These are phyloP conservation scores for Spea multiplicata DNA, from an alignment of 2,113 vertebrate genomes.

Conservation along the genomic window DNA sequence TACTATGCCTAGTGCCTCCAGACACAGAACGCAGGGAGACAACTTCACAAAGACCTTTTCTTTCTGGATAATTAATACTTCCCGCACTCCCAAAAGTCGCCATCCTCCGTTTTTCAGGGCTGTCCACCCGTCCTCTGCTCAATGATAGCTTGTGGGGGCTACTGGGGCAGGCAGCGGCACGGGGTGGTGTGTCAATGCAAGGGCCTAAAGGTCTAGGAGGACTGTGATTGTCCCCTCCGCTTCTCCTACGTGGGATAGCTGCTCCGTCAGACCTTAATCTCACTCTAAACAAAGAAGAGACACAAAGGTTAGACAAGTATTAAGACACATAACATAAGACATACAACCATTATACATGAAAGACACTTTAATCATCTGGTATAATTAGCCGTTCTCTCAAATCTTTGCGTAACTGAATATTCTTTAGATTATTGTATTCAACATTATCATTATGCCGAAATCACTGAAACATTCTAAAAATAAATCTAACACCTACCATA, in stretches of 20 bases:
- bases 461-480: no score
- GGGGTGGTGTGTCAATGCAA: slow-evolving; percentile 85
- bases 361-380: no score
- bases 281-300: slow-evolving; percentile 67
- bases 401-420: no score
- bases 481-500: no score
- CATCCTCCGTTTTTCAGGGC: slow-evolving; percentile 90
- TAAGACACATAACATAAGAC: no score
- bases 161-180: slow-evolving; percentile 92
- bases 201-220: slow-evolving; percentile 79
- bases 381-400: no score
- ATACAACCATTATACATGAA: no score
- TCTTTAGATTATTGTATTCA: no score
- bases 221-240: slow-evolving; percentile 86
- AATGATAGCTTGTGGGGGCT: slow-evolving; percentile 91
- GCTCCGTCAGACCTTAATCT: slow-evolving; percentile 90
- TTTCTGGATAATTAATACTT: slow-evolving; percentile 92
- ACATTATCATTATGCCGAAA: no score
- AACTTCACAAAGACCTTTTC: slow-evolving; percentile 83
- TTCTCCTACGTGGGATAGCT: slow-evolving; percentile 84
- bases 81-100: slow-evolving; percentile 92
- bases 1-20: slow-evolving; percentile 94
- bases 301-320: not conserved
- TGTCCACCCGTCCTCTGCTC: slow-evolving; percentile 82
- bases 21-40: slow-evolving; percentile 79